phyloP scores from a whole-genome alignment of 1,140 invertebrate species.

The Acromyrmex charruanus region DNA sequence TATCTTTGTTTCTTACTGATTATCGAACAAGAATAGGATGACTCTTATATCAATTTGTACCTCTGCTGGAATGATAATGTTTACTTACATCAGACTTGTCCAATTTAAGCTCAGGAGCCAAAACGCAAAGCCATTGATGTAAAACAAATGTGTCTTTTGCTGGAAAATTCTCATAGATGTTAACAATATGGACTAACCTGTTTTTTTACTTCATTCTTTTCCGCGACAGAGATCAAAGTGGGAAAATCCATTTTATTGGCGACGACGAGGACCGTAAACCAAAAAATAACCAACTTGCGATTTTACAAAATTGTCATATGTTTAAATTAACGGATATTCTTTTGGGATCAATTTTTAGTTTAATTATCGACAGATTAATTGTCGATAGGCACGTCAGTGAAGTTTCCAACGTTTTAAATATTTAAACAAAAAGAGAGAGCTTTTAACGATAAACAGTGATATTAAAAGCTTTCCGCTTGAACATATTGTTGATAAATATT shows the following conservation, averaged over 20 bases:
- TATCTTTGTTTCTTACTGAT: too few relatives aligned
- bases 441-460: background rate
- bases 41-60: too few relatives aligned
- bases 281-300: background rate
- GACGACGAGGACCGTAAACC: background rate
- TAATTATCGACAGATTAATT: background rate
- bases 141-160: too few relatives aligned
- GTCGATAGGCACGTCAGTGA: background rate
- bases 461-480: background rate
- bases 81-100: background rate
- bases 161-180: background rate
- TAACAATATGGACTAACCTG: slow-evolving; percentile 66
- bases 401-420: background rate
- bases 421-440: background rate
- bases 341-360: background rate
- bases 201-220: slow-evolving; percentile 87
- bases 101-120: too few relatives aligned
- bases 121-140: too few relatives aligned
- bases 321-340: background rate
- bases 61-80: background rate
- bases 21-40: too few relatives aligned
- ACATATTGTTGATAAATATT: background rate
- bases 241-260: slow-evolving; percentile 88
- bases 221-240: slow-evolving; percentile 87
- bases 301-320: background rate